These are phyloP conservation scores for Calyptomena viridis DNA, from an alignment of 2,113 vertebrate genomes.

Conservation along the genomic window DNA sequence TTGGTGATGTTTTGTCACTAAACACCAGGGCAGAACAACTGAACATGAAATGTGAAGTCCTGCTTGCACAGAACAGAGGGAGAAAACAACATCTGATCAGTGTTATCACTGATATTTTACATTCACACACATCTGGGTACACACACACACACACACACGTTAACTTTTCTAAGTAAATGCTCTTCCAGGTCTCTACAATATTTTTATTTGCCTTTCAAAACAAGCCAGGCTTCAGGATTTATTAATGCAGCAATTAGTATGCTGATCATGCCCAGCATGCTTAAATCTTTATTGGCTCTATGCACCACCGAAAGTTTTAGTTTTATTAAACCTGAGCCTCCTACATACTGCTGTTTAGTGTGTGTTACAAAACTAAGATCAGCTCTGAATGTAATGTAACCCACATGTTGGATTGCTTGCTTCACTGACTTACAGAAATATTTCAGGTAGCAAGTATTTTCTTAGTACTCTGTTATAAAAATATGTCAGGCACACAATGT, in stretches of 20 bases:
- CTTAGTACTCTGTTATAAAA: slow-evolving; percentile 42
- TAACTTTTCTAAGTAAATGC: slow-evolving; percentile 27
- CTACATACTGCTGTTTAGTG: slow-evolving; percentile 36
- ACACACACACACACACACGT: background rate
- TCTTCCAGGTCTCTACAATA: slow-evolving; percentile 41
- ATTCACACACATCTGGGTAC: background rate
- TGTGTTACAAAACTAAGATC: slow-evolving; percentile 62
- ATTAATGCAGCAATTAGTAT: slow-evolving; percentile 64
- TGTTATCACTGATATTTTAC: background rate
- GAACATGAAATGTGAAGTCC: background rate
- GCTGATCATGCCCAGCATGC: slow-evolving; percentile 33
- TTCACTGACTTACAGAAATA: slow-evolving; percentile 57
- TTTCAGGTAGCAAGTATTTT: slow-evolving; percentile 70
- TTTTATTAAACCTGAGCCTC: slow-evolving; percentile 52
- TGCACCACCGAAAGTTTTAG: slow-evolving; percentile 18
- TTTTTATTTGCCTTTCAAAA: slow-evolving; percentile 64
- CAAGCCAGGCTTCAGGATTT: slow-evolving; percentile 16
- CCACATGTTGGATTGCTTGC: slow-evolving; percentile 61
- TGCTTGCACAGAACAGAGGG: background rate
- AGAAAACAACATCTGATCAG: background rate
- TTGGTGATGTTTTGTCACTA: background rate
- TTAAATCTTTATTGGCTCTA: slow-evolving; percentile 51
- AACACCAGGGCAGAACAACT: background rate
- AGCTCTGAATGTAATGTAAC: slow-evolving; percentile 47
- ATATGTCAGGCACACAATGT: background rate